phyloP scores from a whole-genome alignment of 2,888 invertebrate species.

The Crocallis elinguaria region DNA sequence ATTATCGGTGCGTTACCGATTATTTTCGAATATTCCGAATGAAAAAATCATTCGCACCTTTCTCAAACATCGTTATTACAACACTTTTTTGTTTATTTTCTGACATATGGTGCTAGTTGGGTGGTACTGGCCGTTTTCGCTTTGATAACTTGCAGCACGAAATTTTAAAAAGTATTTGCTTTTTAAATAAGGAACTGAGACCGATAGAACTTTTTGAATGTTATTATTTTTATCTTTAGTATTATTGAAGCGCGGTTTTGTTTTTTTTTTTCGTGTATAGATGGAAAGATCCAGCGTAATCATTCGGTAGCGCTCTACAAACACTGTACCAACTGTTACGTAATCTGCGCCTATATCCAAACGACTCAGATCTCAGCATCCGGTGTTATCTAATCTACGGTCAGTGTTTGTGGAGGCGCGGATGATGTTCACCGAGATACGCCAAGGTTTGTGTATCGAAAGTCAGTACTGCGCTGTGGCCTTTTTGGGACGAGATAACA shows the following conservation, averaged over 20 bases:
- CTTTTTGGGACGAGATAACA: slow-evolving; percentile 26
- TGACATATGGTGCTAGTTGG: slow-evolving; percentile 51
- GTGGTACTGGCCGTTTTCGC: slow-evolving; percentile 5
- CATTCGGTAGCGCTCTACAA: slow-evolving; percentile 48
- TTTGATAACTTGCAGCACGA: not conserved
- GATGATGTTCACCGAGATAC: slow-evolving; percentile 70
- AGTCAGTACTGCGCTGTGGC: slow-evolving; percentile 19
- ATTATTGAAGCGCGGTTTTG: not conserved
- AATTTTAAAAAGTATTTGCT: not conserved
- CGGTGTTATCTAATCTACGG: slow-evolving; percentile 82
- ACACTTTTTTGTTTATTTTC: slow-evolving; percentile 48
- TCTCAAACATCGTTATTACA: slow-evolving; percentile 69
- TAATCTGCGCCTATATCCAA: slow-evolving; percentile 27
- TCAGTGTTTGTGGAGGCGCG: slow-evolving; percentile 71
- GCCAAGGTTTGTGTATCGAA: slow-evolving; percentile 38
- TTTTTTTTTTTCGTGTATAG: slow-evolving; percentile 3
- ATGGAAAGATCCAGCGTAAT: slow-evolving; percentile 55
- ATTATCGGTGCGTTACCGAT: slow-evolving; percentile 77
- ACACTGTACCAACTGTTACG: slow-evolving; percentile 45
- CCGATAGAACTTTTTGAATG: no score
- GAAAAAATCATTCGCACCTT: slow-evolving; percentile 75
- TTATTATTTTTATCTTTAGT: not conserved
- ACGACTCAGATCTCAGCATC: slow-evolving; percentile 62
- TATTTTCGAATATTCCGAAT: slow-evolving; percentile 68
- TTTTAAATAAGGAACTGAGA: not conserved